phyloP scores from a whole-genome alignment of 2,797 vertebrate species.

The Periparus ater region DNA sequence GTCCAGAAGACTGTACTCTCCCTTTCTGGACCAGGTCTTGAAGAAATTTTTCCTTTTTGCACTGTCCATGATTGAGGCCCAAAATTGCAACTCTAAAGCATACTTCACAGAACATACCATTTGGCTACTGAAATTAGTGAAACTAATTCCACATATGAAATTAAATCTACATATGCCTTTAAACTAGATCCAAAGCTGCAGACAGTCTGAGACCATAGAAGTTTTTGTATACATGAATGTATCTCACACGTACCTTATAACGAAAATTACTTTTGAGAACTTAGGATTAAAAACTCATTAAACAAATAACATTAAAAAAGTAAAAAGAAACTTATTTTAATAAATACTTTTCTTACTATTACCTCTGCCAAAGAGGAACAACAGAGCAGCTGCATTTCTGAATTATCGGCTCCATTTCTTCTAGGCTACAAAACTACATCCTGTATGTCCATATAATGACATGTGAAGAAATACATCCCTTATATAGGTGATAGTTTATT shows the following conservation, averaged over 20 bases:
- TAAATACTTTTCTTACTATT: neutral
- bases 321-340: neutral
- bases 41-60: neutral
- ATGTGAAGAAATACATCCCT: neutral
- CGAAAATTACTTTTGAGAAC: neutral
- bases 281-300: neutral
- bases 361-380: neutral
- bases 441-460: neutral
- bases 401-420: neutral
- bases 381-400: neutral
- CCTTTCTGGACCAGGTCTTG: neutral
- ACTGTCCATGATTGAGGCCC: neutral
- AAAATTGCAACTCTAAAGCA: neutral
- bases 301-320: neutral
- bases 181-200: slow-evolving; percentile 12
- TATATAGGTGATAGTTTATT: neutral
- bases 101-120: neutral
- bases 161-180: neutral
- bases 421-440: neutral
- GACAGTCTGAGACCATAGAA: neutral
- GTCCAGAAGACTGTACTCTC: neutral
- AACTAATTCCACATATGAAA: neutral
- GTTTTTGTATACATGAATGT: neutral
- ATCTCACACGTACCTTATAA: neutral
- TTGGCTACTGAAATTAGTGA: neutral